phyloP scores from a whole-genome alignment of 2,888 invertebrate genomes.

The Heliconius erato region DNA sequence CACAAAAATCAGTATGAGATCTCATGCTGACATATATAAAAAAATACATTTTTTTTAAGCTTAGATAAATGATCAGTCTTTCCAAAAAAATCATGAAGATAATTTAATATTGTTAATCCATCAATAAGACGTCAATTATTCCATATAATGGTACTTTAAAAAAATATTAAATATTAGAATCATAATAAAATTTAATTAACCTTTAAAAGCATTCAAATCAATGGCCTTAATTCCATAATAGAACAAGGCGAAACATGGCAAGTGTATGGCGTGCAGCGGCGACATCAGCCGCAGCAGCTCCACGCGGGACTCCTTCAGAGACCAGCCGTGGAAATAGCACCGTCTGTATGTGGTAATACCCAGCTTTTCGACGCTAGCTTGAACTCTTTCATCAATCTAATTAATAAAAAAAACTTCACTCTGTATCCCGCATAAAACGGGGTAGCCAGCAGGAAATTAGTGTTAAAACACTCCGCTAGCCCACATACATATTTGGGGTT shows the following conservation, averaged over 20 bases:
- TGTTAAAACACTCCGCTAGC: too few species aligned
- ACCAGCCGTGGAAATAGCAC: constrained; percentile 84
- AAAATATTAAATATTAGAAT: not conserved
- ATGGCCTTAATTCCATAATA: constrained; percentile 86
- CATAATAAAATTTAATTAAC: constrained; percentile 54
- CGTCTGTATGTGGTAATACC: constrained; percentile 80
- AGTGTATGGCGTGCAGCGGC: constrained; percentile 69
- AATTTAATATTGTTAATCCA: not conserved
- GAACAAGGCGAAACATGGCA: constrained; percentile 86
- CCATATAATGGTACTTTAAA: not conserved
- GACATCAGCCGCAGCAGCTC: constrained; percentile 80
- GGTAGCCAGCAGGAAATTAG: too few species aligned
- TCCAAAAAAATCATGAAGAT: too few species aligned
- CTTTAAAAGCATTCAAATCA: constrained; percentile 79
- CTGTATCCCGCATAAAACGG: too few species aligned
- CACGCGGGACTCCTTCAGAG: constrained; percentile 61
- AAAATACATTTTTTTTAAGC: too few species aligned
- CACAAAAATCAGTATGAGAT: too few species aligned
- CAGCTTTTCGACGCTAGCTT: constrained; percentile 66
- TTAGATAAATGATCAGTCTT: too few species aligned
- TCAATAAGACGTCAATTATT: not conserved
- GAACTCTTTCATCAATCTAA: constrained; percentile 83
- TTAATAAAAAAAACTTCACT: constrained; percentile 54
- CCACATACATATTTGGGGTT: too few species aligned
- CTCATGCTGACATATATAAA: too few species aligned